Conservation (phyloP, 2,113 vertebrate species). For the Carettochelys insculpta region DNA sequence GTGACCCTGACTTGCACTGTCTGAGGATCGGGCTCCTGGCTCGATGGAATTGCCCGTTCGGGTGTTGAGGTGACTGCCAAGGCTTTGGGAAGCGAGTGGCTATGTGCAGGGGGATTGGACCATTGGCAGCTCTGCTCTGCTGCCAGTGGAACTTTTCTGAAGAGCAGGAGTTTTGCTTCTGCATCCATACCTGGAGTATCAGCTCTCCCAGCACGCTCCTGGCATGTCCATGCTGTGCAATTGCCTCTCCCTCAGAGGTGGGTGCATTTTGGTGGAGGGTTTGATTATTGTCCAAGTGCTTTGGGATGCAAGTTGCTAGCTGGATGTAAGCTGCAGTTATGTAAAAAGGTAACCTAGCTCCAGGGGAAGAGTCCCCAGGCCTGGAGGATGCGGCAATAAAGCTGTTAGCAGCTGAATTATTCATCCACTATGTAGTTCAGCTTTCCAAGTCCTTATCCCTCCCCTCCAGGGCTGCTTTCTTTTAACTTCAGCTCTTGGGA, state of each 20-base stretch:
- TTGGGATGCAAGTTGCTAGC: background rate
- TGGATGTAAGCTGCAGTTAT: background rate
- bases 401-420: background rate
- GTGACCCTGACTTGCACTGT: background rate
- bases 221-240: background rate
- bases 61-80: background rate
- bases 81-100: background rate
- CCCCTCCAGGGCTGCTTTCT: background rate
- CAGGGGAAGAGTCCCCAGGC: background rate
- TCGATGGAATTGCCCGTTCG: background rate
- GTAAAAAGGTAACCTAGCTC: background rate
- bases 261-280: background rate
- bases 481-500: background rate
- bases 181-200: too few species aligned
- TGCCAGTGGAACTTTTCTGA: background rate
- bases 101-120: background rate
- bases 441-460: background rate
- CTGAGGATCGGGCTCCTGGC: background rate
- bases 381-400: slow-evolving; percentile 13
- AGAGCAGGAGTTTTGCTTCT: background rate
- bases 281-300: background rate
- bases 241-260: background rate
- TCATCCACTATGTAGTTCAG: background rate
- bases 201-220: background rate
- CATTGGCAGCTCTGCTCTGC: background rate